Conservation (phyloP, 2,113 vertebrate genomes). For the Lepidothrix coronata region DNA sequence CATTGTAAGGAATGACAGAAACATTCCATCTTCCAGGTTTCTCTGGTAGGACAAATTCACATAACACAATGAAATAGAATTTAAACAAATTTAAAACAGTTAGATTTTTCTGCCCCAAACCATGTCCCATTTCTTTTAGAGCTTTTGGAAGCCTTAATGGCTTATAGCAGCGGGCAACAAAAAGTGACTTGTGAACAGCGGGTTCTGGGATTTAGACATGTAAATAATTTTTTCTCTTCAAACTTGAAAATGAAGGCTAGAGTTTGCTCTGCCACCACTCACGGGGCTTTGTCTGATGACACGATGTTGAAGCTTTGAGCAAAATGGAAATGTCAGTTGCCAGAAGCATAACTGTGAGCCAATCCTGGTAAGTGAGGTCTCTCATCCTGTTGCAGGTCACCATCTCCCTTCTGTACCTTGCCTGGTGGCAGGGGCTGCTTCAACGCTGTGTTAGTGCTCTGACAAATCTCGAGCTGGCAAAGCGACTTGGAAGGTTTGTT, state of each 20-base stretch:
- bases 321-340: conserved; percentile 32
- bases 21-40: not conserved
- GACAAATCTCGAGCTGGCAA: not conserved
- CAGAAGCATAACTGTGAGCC: conserved; percentile 4
- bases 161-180: not conserved
- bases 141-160: not conserved
- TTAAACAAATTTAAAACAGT: not conserved
- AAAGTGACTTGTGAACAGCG: not conserved
- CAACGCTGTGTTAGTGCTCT: not conserved
- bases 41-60: not conserved
- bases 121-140: not conserved
- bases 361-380: not conserved
- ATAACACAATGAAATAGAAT: not conserved
- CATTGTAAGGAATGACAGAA: not conserved
- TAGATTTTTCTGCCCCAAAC: not conserved
- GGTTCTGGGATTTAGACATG: not conserved
- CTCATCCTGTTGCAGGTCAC: not conserved
- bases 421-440: not conserved
- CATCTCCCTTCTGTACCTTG: not conserved
- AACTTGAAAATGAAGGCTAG: conserved; percentile 11
- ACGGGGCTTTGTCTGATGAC: not conserved
- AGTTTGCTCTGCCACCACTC: conserved; percentile 4
- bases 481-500: not conserved
- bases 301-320: not conserved
- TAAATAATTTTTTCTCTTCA: not conserved